Conservation (phyloP, 92 coral and sea anemone species). For the Phenganax marumi region DNA sequence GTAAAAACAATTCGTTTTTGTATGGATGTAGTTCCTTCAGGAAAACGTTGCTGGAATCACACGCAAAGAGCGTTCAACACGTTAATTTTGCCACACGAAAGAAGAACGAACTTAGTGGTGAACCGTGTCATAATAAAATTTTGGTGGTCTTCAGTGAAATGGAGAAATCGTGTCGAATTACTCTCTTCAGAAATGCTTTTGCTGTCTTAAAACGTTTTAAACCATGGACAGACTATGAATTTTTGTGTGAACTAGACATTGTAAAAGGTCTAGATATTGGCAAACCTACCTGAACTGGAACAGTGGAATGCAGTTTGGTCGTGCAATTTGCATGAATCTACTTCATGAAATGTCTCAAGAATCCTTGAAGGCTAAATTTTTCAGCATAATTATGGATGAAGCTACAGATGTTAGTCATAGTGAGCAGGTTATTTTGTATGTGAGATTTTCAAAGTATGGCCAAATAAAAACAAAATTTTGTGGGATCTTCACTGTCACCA, state of each 20-base stretch:
- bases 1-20: constrained; percentile 40
- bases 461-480: constrained; percentile 41
- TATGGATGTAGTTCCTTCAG: constrained; percentile 32
- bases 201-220: too few species aligned
- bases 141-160: constrained; percentile 30
- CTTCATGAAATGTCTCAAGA: constrained; percentile 48
- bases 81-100: constrained; percentile 17
- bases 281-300: constrained; percentile 20
- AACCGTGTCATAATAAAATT: constrained; percentile 27
- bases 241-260: constrained; percentile 49
- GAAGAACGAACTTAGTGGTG: constrained; percentile 36
- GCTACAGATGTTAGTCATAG: constrained; percentile 47
- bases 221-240: constrained; percentile 40
- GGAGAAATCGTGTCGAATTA: constrained; percentile 26
- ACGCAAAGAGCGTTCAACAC: constrained; percentile 36
- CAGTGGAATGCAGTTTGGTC: constrained; percentile 45
- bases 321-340: constrained; percentile 48
- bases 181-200: constrained; percentile 37
- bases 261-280: constrained; percentile 39
- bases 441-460: constrained; percentile 47
- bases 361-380: constrained; percentile 46
- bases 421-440: constrained; percentile 47
- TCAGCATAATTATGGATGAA: constrained; percentile 45
- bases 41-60: constrained; percentile 32
- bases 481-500: constrained; percentile 54